Evolutionary conservation across 1,140 invertebrate species (phyloP), one percentile per base, ranked within the genome.

Genomic region (Batillaria attramentaria): DNA sequence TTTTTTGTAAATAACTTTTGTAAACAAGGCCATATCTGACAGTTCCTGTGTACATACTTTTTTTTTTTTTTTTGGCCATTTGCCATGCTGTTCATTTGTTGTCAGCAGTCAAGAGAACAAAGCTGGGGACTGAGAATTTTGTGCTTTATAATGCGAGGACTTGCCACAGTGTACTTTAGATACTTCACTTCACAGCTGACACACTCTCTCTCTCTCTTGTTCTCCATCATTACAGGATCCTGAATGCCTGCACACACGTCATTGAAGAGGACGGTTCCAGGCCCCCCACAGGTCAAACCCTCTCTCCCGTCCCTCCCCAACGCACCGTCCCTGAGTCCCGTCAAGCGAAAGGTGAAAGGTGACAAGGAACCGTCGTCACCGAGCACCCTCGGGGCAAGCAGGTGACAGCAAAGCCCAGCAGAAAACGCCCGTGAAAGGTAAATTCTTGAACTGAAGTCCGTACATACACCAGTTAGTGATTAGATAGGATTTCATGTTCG

Each of bases 161-260:
- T n/a, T n/a, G n/a, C n/a, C n/a, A n/a, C n/a, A n/a, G n/a, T n/a
- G n/a, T n/a, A n/a, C n/a, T n/a, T n/a, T n/a, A n/a, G n/a, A n/a
- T n/a, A n/a, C n/a, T n/a, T n/a, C n/a, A n/a, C n/a, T n/a, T n/a
- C n/a, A n/a, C n/a, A n/a, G n/a, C n/a, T n/a, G n/a, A n/a, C n/a
- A n/a, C n/a, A n/a, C n/a, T n/a, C n/a, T n/a, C n/a, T n/a, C n/a
- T n/a, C n/a, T n/a, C n/a, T 54, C 50, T 54, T 78, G 31, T 62
- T 78, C 50, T 60, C 50, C 54, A 65, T 24, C 57, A 42, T 82
- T 84, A 3, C 79, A 92, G 94, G 87, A 87, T 96, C 54, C 85
- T 96, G 35, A 95, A 95, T 87, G 93, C 95, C 62, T 94, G 95
- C 85, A 93, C 94, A 31, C 94, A 95, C 87, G 93, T 96, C 62